Conservation (phyloP, 2,888 invertebrate genomes). For the Neoascia interrupta region DNA sequence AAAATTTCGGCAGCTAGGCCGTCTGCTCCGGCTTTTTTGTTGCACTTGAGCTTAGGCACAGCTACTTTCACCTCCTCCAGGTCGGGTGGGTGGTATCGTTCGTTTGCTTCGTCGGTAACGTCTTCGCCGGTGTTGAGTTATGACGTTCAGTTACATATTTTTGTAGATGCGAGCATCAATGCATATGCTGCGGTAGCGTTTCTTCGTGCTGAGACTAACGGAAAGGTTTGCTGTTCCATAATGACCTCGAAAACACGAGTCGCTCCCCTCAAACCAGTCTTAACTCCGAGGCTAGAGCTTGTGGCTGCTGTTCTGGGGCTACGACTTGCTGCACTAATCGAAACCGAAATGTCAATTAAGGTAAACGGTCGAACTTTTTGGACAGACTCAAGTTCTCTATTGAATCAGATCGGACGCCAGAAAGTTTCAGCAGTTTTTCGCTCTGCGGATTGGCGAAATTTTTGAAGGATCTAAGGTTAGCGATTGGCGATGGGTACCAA, state of each 20-base stretch:
- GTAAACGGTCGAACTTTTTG: conserved; percentile 34
- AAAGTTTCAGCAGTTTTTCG: conserved; percentile 46
- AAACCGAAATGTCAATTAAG: conserved; percentile 13
- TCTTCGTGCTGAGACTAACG: too few species aligned
- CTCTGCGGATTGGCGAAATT: conserved; percentile 43
- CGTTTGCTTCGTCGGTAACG: too few species aligned
- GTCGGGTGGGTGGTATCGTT: too few species aligned
- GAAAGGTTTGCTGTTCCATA: too few species aligned
- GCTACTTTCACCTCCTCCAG: too few species aligned
- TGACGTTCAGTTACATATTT: conserved; percentile 11
- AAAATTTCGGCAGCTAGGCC: too few species aligned
- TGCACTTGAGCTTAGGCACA: too few species aligned
- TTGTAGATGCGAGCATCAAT: conserved; percentile 11
- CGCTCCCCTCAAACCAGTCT: conserved; percentile 31
- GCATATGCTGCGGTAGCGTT: conserved; percentile 17
- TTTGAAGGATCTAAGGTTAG: conserved; percentile 29
- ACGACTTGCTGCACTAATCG: conserved; percentile 7
- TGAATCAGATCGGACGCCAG: conserved; percentile 19
- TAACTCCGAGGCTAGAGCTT: conserved; percentile 34
- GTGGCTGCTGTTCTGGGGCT: conserved; percentile 8
- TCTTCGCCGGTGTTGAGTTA: too few species aligned
- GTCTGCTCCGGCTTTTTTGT: too few species aligned
- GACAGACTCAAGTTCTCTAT: conserved; percentile 51
- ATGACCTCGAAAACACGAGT: conserved; percentile 18
- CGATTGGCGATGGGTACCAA: conserved; percentile 48